Evolutionary conservation across 2,797 vertebrate species (phyloP).

Genomic region (Liasis olivaceus): DNA sequence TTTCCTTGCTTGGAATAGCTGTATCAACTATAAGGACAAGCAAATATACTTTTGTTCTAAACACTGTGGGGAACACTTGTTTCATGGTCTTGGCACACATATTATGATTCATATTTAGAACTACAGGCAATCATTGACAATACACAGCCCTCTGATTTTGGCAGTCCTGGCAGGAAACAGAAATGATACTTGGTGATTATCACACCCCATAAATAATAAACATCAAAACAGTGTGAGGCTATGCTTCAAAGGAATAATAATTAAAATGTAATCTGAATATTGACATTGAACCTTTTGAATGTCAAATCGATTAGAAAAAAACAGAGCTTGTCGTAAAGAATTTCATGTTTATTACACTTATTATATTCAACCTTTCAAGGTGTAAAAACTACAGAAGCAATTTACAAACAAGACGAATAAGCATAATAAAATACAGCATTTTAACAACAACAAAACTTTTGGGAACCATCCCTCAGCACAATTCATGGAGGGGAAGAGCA

Average conservation of each 20-base stretch:
- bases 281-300: slow-evolving; percentile 17
- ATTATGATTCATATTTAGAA: slow-evolving; percentile 33
- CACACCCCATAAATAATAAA: slow-evolving; percentile 30
- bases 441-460: no score
- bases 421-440: no score
- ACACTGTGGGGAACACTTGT: slow-evolving; percentile 6
- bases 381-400: no score
- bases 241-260: background rate
- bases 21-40: slow-evolving; percentile 12
- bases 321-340: background rate
- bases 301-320: background rate
- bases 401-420: no score
- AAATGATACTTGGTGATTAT: slow-evolving; percentile 21
- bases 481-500: no score
- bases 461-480: no score
- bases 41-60: slow-evolving; percentile 25
- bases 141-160: slow-evolving; percentile 21
- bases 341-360: slow-evolving; percentile 4
- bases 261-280: background rate
- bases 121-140: background rate
- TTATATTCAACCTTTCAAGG: background rate
- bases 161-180: slow-evolving; percentile 19
- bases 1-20: slow-evolving; percentile 26
- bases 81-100: slow-evolving; percentile 31
- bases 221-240: slow-evolving; percentile 5